A percentile compares a stretch with the other conserved stretches of the same genome.
Evolutionary conservation across 92 coral and sea anemone genomes (phyloP).

Genomic region (Zoanthus solanderi): DNA sequence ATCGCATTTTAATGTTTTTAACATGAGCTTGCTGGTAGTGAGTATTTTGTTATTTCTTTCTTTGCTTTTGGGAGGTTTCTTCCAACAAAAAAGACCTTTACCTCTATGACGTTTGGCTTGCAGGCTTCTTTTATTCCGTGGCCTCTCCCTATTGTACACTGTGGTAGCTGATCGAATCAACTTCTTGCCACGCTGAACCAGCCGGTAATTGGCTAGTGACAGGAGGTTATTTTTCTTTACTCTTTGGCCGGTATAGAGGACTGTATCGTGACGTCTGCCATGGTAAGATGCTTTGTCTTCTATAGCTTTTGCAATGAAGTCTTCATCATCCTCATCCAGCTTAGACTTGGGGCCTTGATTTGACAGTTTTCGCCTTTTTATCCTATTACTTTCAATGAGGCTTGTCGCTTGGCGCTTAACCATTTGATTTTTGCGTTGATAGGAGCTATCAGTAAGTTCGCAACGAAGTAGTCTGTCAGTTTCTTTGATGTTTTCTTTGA

Average conservation of each 20-base stretch:
- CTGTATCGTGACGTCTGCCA: background rate
- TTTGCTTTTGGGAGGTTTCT: slow-evolving; percentile 1
- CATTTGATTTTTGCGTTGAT: background rate
- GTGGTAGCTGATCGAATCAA: background rate
- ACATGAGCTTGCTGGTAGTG: slow-evolving; percentile 5
- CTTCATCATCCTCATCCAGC: background rate
- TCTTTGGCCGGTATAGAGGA: background rate
- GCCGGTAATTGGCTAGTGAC: background rate
- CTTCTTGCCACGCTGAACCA: background rate
- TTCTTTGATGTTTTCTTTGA: slow-evolving; percentile 41
- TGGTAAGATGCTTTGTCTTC: background rate
- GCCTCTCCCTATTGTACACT: background rate
- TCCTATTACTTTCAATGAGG: background rate
- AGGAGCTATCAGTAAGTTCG: background rate
- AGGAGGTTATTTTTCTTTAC: background rate
- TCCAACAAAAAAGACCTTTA: slow-evolving; percentile 8
- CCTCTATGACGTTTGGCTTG: background rate
- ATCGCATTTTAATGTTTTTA: background rate
- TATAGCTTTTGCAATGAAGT: slow-evolving; percentile 2
- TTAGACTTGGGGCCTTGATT: slow-evolving; percentile 2
- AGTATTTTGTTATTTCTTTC: background rate
- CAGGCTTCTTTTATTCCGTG: background rate
- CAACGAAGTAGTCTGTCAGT: slow-evolving; percentile 10
- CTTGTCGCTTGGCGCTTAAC: background rate
- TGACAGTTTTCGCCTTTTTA: slow-evolving; percentile 3